Percentiles rank a stretch among this genome's conserved stretches.
phyloP scores from a whole-genome alignment of 2,113 vertebrate species.

The Hyaena hyaena region DNA sequence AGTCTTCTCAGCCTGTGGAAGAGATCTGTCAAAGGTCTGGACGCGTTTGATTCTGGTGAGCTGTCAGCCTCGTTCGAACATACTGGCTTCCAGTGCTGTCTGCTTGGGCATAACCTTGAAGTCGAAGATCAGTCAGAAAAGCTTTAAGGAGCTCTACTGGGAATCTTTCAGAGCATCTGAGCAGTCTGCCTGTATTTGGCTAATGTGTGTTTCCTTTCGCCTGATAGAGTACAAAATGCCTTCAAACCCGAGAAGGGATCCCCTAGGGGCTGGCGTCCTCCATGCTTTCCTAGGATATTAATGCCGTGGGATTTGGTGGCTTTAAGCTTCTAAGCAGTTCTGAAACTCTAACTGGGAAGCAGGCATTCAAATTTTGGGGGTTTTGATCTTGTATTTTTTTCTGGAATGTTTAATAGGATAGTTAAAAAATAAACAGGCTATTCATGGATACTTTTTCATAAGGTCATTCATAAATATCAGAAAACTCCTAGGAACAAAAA shows the following conservation, averaged over 20 bases:
- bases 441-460: not conserved
- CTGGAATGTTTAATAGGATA: slow-evolving; percentile 54
- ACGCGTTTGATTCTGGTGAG: not conserved
- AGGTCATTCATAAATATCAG: slow-evolving; percentile 34
- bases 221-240: slow-evolving; percentile 53
- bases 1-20: accelerated
- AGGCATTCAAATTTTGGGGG: not conserved
- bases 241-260: slow-evolving; percentile 28
- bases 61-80: not conserved
- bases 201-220: slow-evolving; percentile 63
- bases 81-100: not conserved
- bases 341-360: slow-evolving; percentile 21
- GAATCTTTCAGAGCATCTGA: slow-evolving; percentile 38
- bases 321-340: slow-evolving; percentile 41
- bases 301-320: not conserved
- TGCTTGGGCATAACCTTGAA: slow-evolving; percentile 42
- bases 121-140: slow-evolving; percentile 38
- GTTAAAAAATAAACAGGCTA: slow-evolving; percentile 55
- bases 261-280: not conserved
- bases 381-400: slow-evolving; percentile 58
- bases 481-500: not conserved
- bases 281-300: slow-evolving; percentile 4
- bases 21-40: not conserved
- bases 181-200: slow-evolving; percentile 53
- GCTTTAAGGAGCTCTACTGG: slow-evolving; percentile 52